Conservation (phyloP, 2,797 vertebrate genomes). For the Eleutherodactylus coqui region DNA sequence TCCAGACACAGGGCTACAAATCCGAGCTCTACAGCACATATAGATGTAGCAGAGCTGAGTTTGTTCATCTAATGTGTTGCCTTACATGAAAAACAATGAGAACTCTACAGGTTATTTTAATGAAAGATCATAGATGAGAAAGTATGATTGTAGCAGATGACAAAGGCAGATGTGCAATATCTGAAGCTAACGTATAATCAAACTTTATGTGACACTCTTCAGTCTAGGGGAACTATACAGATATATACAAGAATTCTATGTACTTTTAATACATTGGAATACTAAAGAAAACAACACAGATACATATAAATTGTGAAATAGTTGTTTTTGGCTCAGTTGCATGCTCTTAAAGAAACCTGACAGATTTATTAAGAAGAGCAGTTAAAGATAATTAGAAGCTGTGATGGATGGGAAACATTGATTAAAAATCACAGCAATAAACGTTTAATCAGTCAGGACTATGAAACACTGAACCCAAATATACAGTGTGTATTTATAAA, state of each 20-base stretch:
- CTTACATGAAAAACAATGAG: too few relatives aligned
- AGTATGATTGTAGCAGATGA: background rate
- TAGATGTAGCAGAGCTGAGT: background rate
- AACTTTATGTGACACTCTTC: background rate
- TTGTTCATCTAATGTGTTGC: background rate
- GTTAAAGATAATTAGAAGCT: background rate
- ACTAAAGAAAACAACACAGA: too few relatives aligned
- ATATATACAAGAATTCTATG: too few relatives aligned
- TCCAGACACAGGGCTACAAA: slow-evolving; percentile 58
- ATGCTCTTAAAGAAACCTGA: background rate
- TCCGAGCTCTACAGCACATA: slow-evolving; percentile 1
- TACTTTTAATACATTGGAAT: background rate
- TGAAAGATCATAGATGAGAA: too few relatives aligned
- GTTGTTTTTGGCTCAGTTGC: background rate
- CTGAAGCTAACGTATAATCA: background rate
- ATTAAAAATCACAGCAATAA: slow-evolving; percentile 10
- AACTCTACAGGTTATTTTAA: too few relatives aligned
- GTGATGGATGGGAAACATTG: slow-evolving; percentile 1
- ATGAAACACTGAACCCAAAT: background rate
- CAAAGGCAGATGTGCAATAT: background rate
- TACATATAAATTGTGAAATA: background rate
- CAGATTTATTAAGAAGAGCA: background rate
- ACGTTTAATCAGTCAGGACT: background rate
- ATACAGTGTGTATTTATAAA: background rate
- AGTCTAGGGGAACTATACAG: too few relatives aligned